phyloP scores from a whole-genome alignment of 2,797 vertebrate species.

The Siniperca undulata region DNA sequence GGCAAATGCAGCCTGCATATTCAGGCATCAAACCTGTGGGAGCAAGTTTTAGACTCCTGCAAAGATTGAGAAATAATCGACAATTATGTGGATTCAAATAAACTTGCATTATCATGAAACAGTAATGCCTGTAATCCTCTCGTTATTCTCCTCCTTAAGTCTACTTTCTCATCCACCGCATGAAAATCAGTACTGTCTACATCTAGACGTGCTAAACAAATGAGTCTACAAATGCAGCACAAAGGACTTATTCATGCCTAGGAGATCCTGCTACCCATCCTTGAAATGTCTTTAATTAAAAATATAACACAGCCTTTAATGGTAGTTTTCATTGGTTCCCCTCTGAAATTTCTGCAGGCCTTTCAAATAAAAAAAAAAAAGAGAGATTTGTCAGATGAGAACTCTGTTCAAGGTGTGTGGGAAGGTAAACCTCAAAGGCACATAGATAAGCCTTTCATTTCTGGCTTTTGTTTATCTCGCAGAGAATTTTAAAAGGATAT shows the following conservation, averaged over 20 bases:
- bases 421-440: slow-evolving; percentile 66
- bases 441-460: slow-evolving; percentile 67
- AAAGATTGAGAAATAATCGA: slow-evolving; percentile 61
- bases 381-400: slow-evolving; percentile 52
- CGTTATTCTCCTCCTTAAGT: slow-evolving; percentile 58
- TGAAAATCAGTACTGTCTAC: slow-evolving; percentile 68
- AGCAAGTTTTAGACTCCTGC: slow-evolving; percentile 42
- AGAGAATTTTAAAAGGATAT: slow-evolving; percentile 64
- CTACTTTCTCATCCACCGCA: slow-evolving; percentile 64
- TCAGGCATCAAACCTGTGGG: slow-evolving; percentile 55
- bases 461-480: slow-evolving; percentile 65
- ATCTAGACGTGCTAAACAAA: slow-evolving; percentile 72
- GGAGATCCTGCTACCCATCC: slow-evolving; percentile 66
- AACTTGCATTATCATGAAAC: slow-evolving; percentile 64
- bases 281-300: slow-evolving; percentile 71
- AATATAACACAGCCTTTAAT: slow-evolving; percentile 69
- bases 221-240: slow-evolving; percentile 70
- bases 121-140: slow-evolving; percentile 74
- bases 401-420: slow-evolving; percentile 68
- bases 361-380: slow-evolving; percentile 35
- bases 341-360: slow-evolving; percentile 43
- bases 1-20: not conserved
- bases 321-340: slow-evolving; percentile 53
- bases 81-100: slow-evolving; percentile 74
- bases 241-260: slow-evolving; percentile 72